A percentile compares a stretch with the other conserved stretches of the same genome.
Conservation (phyloP, 1,140 invertebrate species). For the Eubasilissa regina region DNA sequence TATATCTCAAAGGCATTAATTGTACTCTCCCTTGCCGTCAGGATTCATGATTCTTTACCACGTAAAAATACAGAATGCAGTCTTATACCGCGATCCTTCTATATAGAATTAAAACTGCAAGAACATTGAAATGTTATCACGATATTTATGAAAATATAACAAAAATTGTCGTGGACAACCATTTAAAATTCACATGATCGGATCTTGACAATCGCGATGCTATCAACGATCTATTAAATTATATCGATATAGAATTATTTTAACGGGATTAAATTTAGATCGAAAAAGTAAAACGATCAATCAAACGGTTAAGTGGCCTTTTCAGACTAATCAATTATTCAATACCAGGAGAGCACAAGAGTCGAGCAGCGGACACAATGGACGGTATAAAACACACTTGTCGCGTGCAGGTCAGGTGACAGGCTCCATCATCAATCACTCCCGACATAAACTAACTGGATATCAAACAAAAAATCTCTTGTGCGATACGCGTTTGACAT, state of each 20-base stretch:
- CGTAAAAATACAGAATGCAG: too few relatives aligned
- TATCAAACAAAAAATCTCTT: slow-evolving; percentile 19
- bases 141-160: too few relatives aligned
- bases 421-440: slow-evolving; percentile 31
- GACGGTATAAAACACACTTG: slow-evolving; percentile 36
- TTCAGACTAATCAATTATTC: slow-evolving; percentile 34
- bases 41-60: too few relatives aligned
- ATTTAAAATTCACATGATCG: neutral
- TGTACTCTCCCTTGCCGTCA: too few relatives aligned
- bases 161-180: neutral
- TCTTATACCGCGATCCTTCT: too few relatives aligned
- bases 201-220: neutral
- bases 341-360: slow-evolving; percentile 31
- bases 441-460: slow-evolving; percentile 28
- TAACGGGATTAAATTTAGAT: slow-evolving; percentile 10
- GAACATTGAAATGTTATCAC: too few relatives aligned
- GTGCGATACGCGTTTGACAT: slow-evolving; percentile 32
- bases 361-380: slow-evolving; percentile 15
- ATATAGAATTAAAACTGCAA: too few relatives aligned
- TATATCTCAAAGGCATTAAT: too few relatives aligned
- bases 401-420: slow-evolving; percentile 37
- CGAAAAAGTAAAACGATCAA: slow-evolving; percentile 23
- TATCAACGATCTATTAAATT: neutral
- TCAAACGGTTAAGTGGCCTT: slow-evolving; percentile 37
- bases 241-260: slow-evolving; percentile 11